Conservation (phyloP, 2,113 vertebrate genomes). For the Camelus dromedarius region DNA sequence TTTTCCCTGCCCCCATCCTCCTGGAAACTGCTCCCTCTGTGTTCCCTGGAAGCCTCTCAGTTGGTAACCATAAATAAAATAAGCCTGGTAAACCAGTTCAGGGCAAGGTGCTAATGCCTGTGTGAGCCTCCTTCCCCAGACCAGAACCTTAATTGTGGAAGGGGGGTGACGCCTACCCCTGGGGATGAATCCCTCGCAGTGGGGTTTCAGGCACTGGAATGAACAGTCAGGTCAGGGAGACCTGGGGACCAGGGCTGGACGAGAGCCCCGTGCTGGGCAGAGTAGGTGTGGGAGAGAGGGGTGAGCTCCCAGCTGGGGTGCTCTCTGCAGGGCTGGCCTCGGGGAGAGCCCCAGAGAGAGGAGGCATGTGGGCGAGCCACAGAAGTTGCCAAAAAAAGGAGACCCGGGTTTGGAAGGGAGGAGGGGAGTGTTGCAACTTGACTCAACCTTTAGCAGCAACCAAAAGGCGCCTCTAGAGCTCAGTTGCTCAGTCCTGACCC, state of each 20-base stretch:
- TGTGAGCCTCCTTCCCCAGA: not conserved
- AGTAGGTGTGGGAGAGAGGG: not conserved
- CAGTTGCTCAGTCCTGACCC: not conserved
- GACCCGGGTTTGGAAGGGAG: not conserved
- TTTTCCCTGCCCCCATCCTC: not conserved
- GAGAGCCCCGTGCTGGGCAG: not conserved
- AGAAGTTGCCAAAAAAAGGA: not conserved
- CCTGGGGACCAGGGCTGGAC: not conserved
- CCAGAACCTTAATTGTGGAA: not conserved
- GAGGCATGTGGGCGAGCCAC: not conserved
- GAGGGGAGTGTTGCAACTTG: accelerated
- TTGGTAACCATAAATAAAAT: not conserved
- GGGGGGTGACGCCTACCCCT: not conserved
- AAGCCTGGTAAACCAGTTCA: not conserved
- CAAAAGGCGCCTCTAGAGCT: not conserved
- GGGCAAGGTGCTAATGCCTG: not conserved
- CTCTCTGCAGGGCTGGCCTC: not conserved
- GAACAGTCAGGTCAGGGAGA: not conserved
- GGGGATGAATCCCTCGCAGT: not conserved
- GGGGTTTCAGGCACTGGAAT: not conserved
- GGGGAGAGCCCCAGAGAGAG: not conserved
- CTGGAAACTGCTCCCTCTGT: not conserved
- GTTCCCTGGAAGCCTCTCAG: not conserved
- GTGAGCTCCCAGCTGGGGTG: accelerated
- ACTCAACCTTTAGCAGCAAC: not conserved